These are phyloP conservation scores for Paracentrotus lividus DNA, from an alignment of 53 echinoderm and acorn worm species.

Conservation along the genomic window DNA sequence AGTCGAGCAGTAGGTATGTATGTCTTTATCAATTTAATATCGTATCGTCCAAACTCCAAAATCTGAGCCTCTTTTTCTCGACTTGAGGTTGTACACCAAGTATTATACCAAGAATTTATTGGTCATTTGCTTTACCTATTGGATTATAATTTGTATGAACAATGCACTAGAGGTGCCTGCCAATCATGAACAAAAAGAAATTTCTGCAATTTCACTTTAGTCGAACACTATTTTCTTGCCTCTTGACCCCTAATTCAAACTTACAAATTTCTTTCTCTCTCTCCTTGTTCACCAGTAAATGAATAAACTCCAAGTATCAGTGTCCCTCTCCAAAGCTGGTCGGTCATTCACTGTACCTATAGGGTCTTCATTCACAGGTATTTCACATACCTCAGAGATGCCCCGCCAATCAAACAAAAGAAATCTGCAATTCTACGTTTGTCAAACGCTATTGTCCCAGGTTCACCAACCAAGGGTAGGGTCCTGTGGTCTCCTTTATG, in stretches of 20 bases:
- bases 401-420: slow-evolving; percentile 7
- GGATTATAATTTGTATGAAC: too few species aligned
- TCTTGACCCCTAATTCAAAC: too few species aligned
- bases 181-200: too few species aligned
- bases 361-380: background rate
- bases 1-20: background rate
- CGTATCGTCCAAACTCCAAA: background rate
- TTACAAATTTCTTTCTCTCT: too few species aligned
- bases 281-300: too few species aligned
- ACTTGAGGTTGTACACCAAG: background rate
- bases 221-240: too few species aligned
- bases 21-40: background rate
- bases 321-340: too few species aligned
- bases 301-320: too few species aligned
- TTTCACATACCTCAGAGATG: background rate
- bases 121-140: too few species aligned
- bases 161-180: too few species aligned
- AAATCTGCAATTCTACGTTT: background rate
- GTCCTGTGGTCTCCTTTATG: background rate
- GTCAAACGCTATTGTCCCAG: slow-evolving; percentile 10
- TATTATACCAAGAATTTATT: too few species aligned
- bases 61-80: background rate
- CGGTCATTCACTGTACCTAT: background rate
- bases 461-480: background rate
- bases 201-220: too few species aligned